These are phyloP conservation scores for Gorsachius goisagi DNA, from an alignment of 2,113 vertebrate species.

Conservation along the genomic window DNA sequence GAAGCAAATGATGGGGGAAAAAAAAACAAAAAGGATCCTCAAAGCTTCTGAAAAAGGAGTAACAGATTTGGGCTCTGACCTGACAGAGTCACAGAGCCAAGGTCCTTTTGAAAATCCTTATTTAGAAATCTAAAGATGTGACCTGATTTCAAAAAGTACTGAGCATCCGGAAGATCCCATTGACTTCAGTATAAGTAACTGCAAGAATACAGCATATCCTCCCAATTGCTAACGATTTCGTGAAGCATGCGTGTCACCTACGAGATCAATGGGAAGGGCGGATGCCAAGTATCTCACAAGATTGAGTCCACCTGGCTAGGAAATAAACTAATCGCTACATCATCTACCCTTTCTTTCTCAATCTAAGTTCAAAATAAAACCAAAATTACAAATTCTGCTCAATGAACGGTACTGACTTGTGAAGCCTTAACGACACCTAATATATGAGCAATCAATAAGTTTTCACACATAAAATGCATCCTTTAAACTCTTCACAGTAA, in stretches of 20 bases:
- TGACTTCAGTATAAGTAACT: neutral
- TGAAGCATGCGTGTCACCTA: neutral
- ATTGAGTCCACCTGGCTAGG: neutral
- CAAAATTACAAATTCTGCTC: neutral
- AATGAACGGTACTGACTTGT: neutral
- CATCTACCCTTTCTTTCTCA: neutral
- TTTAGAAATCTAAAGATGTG: conserved; percentile 36
- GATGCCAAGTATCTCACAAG: neutral
- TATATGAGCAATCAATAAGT: neutral
- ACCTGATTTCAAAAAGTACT: conserved; percentile 38
- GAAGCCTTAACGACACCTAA: neutral
- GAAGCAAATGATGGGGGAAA: neutral
- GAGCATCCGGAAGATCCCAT: neutral
- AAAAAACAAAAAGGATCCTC: neutral
- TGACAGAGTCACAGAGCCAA: neutral
- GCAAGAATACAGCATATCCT: neutral
- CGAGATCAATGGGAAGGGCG: neutral
- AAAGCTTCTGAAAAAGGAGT: conserved; percentile 30
- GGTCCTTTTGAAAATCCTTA: conserved; percentile 38
- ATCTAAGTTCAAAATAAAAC: neutral
- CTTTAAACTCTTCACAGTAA: neutral
- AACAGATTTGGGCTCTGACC: conserved; percentile 3
- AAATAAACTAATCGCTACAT: neutral
- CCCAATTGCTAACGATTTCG: neutral
- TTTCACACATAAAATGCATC: conserved; percentile 5